Conservation (phyloP, 2,797 vertebrate species). For the Sebastes vulpes region DNA sequence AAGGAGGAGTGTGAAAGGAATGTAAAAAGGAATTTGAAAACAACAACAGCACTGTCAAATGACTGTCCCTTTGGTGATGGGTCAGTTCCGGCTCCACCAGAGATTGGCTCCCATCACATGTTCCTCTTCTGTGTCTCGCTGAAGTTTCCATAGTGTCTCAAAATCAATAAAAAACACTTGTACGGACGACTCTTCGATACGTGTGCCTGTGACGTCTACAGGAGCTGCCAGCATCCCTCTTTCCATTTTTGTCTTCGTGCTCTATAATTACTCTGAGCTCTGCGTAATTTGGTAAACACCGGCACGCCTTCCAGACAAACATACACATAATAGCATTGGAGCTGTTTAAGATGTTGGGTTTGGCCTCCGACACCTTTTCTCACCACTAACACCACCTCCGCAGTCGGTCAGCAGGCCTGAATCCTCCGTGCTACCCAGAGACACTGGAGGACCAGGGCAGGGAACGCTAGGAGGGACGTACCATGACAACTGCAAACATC, state of each 20-base stretch:
- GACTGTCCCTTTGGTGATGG: background rate
- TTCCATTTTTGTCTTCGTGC: conserved; percentile 47
- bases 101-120: background rate
- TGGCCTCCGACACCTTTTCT: conserved; percentile 65
- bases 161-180: conserved; percentile 1
- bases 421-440: conserved; percentile 15
- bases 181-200: background rate
- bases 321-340: conserved; percentile 53
- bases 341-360: conserved; percentile 59
- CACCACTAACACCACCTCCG: conserved; percentile 58
- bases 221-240: conserved; percentile 1
- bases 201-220: conserved; percentile 24
- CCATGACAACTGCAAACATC: background rate
- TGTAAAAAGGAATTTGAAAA: conserved; percentile 6
- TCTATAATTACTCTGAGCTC: conserved; percentile 69
- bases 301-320: conserved; percentile 58
- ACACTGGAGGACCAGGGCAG: conserved; percentile 6
- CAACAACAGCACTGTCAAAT: background rate
- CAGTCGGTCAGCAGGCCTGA: conserved; percentile 5
- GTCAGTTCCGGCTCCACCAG: background rate
- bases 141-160: background rate
- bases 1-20: background rate
- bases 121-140: background rate
- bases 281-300: conserved; percentile 74
- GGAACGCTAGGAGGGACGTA: background rate